These are phyloP conservation scores for Cephus pygmeus DNA, from an alignment of 2,888 invertebrate species.

Conservation along the genomic window DNA sequence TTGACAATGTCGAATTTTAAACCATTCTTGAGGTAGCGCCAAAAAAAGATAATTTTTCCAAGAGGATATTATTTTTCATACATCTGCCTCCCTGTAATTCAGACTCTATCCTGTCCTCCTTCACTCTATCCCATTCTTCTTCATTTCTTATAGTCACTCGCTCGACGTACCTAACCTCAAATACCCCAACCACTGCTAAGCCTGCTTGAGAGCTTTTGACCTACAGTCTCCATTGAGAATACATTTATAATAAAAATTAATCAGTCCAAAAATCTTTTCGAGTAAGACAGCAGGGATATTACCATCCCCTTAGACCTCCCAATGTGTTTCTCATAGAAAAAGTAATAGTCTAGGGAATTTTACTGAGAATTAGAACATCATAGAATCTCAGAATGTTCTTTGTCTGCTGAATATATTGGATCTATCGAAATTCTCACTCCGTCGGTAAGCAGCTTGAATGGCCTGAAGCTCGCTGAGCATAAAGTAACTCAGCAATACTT, in stretches of 20 bases:
- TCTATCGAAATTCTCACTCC: background rate
- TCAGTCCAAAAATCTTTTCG: background rate
- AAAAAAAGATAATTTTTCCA: background rate
- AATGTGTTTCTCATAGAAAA: background rate
- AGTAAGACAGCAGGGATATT: background rate
- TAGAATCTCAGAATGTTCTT: background rate
- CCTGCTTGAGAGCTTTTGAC: background rate
- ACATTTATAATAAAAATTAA: background rate
- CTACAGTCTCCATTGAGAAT: background rate
- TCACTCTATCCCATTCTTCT: background rate
- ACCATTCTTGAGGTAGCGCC: background rate
- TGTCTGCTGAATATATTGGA: background rate
- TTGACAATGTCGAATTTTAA: background rate
- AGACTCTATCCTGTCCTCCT: background rate
- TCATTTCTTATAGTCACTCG: background rate
- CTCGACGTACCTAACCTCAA: background rate
- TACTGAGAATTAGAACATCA: background rate
- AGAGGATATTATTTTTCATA: background rate
- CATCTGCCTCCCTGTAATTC: background rate
- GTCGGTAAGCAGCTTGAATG: background rate
- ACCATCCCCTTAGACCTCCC: too few relatives aligned
- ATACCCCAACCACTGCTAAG: background rate
- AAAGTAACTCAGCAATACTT: background rate
- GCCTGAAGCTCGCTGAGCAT: background rate
- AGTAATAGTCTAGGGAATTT: background rate